These are phyloP conservation scores for Muscicapa adusta DNA, from an alignment of 2,113 vertebrate genomes.

Conservation along the genomic window DNA sequence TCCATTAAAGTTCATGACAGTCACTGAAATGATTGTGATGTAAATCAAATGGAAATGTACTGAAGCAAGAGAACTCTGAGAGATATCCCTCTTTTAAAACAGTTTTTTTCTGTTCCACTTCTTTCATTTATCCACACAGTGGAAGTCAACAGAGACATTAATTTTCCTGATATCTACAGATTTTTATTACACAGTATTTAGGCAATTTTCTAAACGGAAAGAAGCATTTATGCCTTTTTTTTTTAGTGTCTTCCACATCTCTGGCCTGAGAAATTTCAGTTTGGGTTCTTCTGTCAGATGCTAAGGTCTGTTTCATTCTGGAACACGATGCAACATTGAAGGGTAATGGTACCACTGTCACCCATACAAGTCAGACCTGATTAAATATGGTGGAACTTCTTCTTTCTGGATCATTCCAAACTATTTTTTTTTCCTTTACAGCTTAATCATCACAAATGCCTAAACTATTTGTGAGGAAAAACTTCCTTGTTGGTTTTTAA, in stretches of 20 bases:
- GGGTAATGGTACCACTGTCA: background rate
- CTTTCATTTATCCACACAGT: background rate
- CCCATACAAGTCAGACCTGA: background rate
- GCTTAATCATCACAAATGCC: background rate
- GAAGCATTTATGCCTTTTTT: background rate
- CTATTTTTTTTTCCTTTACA: background rate
- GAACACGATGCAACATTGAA: background rate
- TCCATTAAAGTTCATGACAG: background rate
- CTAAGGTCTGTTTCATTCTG: background rate
- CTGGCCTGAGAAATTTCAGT: background rate
- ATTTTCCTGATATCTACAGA: background rate
- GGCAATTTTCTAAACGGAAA: background rate
- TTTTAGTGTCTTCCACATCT: background rate
- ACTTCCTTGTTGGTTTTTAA: background rate
- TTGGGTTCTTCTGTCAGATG: background rate
- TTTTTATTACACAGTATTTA: background rate
- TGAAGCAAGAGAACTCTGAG: background rate
- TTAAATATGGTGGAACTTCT: background rate
- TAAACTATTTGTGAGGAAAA: background rate
- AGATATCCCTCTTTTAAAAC: background rate
- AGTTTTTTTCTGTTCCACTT: background rate
- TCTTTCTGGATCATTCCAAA: background rate
- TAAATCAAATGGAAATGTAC: conserved; percentile 13
- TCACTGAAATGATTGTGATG: background rate
- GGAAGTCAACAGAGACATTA: background rate